A percentile compares a stretch with the other conserved stretches of the same genome.
Conservation (phyloP, 2,888 invertebrate genomes). For the Scaptomyza cyrtandrae region DNA sequence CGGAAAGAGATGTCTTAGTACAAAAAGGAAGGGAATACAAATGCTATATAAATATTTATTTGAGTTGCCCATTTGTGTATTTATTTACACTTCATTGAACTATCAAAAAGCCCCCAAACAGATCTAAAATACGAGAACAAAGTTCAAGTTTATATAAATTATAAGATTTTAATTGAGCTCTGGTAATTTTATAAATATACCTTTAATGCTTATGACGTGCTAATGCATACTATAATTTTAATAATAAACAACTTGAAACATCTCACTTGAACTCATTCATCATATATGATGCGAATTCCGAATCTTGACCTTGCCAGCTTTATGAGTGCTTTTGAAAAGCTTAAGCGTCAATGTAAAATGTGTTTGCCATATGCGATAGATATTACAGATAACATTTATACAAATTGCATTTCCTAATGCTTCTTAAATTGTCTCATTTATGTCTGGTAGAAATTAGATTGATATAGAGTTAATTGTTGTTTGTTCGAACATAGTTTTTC, state of each 20-base stretch:
- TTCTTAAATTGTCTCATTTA: not conserved
- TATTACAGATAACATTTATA: constrained; percentile 9
- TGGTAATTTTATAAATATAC: not conserved
- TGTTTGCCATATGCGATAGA: not conserved
- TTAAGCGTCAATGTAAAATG: constrained; percentile 13
- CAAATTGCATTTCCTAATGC: constrained; percentile 16
- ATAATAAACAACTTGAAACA: not conserved
- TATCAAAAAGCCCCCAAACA: not conserved
- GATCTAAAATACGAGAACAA: not conserved
- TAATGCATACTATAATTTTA: constrained; percentile 1
- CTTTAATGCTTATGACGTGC: not conserved
- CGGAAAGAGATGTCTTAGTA: too few relatives aligned
- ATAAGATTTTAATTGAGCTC: not conserved
- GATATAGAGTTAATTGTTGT: not conserved
- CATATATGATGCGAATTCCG: not conserved
- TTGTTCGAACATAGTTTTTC: not conserved
- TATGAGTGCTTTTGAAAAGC: not conserved
- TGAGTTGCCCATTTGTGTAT: too few relatives aligned
- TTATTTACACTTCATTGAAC: too few relatives aligned
- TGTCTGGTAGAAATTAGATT: not conserved
- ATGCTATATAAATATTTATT: not conserved
- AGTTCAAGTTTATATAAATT: not conserved
- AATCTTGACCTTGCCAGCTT: not conserved
- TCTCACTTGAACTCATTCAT: not conserved
- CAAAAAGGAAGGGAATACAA: not conserved